Base-by-base conservation (phyloP, 2,888 invertebrate species). In the Listrodromus nycthemerus region DNA sequence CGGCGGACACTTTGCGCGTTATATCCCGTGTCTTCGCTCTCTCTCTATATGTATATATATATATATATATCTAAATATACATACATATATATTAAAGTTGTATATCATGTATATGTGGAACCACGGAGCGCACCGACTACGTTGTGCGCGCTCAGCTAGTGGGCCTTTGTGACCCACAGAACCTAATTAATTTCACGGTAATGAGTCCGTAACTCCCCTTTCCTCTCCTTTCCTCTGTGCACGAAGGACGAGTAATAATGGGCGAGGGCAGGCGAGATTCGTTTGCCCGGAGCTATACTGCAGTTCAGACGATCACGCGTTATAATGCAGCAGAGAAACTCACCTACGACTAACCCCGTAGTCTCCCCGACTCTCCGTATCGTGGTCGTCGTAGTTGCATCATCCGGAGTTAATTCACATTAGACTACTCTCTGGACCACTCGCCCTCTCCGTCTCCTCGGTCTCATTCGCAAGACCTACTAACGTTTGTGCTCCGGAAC, bases 81-180 rank as follows among this genome's bases (percentile, higher is more conserved):
- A 30, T 66, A 63, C 21, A 41, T 45, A 24, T 58, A 5, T 50
- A 30, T 41, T 66, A 48, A 33, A 19, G 16, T 41, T 24, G 48
- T 48, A 13, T 55, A 55, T 33, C n/a, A 21, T 82, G n/a, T 41
- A 45, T 48, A 33, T 75, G 7, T 52, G 66, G 27, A 41, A 19
- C 65, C 30, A 75, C 67, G 52, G 37, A 61, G 67, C 55, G 19
- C 75, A 82, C 74, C 75, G 66, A 71, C 82, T 79, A 66, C 76
- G 80, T 77, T 78, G 82, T 82, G 73, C 74, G 75, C 80, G 83
- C 77, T 84, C 81, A 85, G 73, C 77, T 85, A 82, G 83, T 88
- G 88, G 87, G 89, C 89, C 91, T 91, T 91, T 91, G 91, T 91
- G 89, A 89, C 89, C 90, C 87, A 89, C 87, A 87, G 88, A 90